Conservation (phyloP, 2,113 vertebrate genomes). For the Agelaius tricolor region DNA sequence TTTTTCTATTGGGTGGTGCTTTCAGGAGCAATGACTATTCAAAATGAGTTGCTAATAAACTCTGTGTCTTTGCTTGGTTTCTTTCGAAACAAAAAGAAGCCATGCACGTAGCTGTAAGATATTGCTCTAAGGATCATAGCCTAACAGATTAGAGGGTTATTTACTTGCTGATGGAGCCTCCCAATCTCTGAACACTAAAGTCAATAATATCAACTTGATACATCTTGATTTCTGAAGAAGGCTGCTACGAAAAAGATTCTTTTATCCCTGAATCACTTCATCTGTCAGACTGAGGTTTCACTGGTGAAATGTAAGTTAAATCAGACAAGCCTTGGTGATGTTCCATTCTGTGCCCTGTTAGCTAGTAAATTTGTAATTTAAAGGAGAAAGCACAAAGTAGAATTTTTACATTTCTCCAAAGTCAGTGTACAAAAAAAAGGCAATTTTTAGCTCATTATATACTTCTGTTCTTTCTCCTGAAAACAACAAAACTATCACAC, state of each 20-base stretch:
- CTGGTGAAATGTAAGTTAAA: slow-evolving; percentile 4
- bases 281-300: not conserved
- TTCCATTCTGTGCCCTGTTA: not conserved
- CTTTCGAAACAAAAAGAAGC: not conserved
- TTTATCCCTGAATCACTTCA: not conserved
- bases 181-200: not conserved
- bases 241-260: not conserved
- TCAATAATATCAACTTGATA: not conserved
- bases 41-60: slow-evolving; percentile 16
- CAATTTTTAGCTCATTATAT: not conserved
- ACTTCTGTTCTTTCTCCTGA: not conserved
- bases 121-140: not conserved
- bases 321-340: not conserved
- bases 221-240: not conserved
- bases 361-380: not conserved
- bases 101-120: not conserved
- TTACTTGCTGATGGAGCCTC: not conserved
- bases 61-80: not conserved
- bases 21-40: slow-evolving; percentile 14
- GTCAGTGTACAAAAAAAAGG: not conserved
- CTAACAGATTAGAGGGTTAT: not conserved
- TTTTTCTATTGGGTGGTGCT: not conserved
- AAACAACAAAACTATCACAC: not conserved
- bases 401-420: not conserved
- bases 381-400: not conserved